Base-by-base conservation (phyloP, 2,888 invertebrate genomes). In the Drymonia ruficornis region DNA sequence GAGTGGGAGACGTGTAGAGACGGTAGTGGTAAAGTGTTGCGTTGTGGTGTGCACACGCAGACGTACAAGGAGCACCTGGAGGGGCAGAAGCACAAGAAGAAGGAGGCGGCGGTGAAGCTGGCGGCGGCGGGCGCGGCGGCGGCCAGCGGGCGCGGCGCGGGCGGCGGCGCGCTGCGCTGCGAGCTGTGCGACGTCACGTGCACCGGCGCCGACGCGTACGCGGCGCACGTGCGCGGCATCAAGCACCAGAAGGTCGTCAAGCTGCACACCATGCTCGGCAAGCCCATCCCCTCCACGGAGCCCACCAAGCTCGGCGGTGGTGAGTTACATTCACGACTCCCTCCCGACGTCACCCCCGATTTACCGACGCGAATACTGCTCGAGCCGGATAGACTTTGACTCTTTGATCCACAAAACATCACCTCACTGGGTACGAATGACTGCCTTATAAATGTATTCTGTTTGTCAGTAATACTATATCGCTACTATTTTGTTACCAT, bases 61-160 rank as follows among this genome's bases (percentile, higher is more conserved):
- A 91, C 91, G 0, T 91, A 91, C 87, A 91, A 91, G 65, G 99
- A 99, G 87, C 99, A 99, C 93, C 93, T 99, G 80, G 99, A 99
- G 83, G 99, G 99, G 0, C 99, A 99, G 89, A 98, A 98, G 88
- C 99, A 99, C 92, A 99, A 99, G 94, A 99, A 99, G 94, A 98
- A 99, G 86, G 99, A 99, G 86, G 97, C 80, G 93, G 96, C 68
- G 89, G 95, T 72, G 91, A 94, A 74, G 94, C 94, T 64, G 94
- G 94, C 73, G 93, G 95, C 61, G 93, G 94, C 70, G 86, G 94
- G 74, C 93, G 95, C 72, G 91, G 94, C 19, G 43, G 50, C 49
- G 47, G 73, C 59, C 49, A 59, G 61, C 28, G 78, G 74, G 52
- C 83, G 87, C 55, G 86, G 84, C 43, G 82, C 82, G 49, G 87